A percentile compares a stretch with the other conserved stretches of the same genome.
phyloP scores from a whole-genome alignment of 2,888 invertebrate species.

The Platypus cylindrus region DNA sequence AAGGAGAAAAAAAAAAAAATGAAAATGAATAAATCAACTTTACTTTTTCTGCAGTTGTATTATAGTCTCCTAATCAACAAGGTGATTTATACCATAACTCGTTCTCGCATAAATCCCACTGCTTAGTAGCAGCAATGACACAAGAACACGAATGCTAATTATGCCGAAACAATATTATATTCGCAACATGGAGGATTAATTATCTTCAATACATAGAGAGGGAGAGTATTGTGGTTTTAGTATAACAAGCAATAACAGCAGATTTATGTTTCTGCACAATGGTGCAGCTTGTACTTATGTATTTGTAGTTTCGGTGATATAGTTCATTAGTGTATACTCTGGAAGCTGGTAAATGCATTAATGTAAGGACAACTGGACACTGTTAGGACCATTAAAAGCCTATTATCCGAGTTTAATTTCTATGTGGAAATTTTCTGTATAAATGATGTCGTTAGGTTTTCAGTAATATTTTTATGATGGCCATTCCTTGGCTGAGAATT shows the following conservation, averaged over 20 bases:
- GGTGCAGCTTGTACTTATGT: conserved; percentile 13
- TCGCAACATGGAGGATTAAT: conserved; percentile 36
- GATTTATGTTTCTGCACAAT: conserved; percentile 22
- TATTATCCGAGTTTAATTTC: too few species aligned
- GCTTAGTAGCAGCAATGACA: conserved; percentile 16
- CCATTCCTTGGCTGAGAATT: too few species aligned
- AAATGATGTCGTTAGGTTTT: too few species aligned
- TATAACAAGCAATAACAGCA: conserved; percentile 23
- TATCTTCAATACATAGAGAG: conserved; percentile 33
- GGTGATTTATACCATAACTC: conserved; percentile 13
- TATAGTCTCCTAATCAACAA: too few species aligned
- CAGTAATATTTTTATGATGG: too few species aligned
- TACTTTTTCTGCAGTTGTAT: too few species aligned
- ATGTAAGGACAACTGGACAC: too few species aligned
- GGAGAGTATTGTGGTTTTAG: conserved; percentile 24
- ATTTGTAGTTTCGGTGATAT: conserved; percentile 13
- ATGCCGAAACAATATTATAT: conserved; percentile 36
- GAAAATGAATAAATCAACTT: too few species aligned
- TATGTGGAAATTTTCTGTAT: too few species aligned
- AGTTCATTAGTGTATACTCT: conserved; percentile 15
- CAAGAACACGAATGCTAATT: conserved; percentile 35
- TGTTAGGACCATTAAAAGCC: too few species aligned
- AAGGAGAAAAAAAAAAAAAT: too few species aligned
- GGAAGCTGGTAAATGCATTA: conserved; percentile 13
- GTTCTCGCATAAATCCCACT: conserved; percentile 13